These are phyloP conservation scores for Synchiropus splendidus DNA, from an alignment of 2,113 vertebrate genomes.

Conservation along the genomic window DNA sequence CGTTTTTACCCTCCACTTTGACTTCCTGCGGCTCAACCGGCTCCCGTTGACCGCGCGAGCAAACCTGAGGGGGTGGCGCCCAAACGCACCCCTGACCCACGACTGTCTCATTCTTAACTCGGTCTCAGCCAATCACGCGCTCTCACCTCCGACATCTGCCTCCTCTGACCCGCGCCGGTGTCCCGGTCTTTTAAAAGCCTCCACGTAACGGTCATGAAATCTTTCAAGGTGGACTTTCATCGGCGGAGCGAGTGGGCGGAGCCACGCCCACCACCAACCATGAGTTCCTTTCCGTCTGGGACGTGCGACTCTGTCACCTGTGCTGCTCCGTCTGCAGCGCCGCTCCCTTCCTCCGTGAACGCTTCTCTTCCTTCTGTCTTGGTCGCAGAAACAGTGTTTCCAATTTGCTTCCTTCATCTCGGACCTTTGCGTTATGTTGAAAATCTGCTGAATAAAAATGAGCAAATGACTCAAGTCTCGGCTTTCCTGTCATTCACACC, in stretches of 20 bases:
- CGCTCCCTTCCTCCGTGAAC: constrained; percentile 51
- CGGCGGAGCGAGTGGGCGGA: too few relatives aligned
- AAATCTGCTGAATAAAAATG: constrained; percentile 63
- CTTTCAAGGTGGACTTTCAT: background rate
- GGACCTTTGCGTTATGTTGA: constrained; percentile 67
- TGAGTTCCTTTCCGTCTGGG: constrained; percentile 60
- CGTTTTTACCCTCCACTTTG: constrained; percentile 31
- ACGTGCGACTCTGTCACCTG: constrained; percentile 27
- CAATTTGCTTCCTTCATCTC: constrained; percentile 60
- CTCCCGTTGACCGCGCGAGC: too few relatives aligned
- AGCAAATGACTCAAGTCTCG: constrained; percentile 26
- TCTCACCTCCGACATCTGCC: too few relatives aligned
- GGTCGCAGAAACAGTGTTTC: constrained; percentile 44
- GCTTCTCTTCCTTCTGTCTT: constrained; percentile 42
- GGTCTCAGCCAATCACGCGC: too few relatives aligned
- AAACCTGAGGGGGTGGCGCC: too few relatives aligned
- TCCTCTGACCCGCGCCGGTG: too few relatives aligned
- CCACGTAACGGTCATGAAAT: background rate
- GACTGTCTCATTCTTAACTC: too few relatives aligned
- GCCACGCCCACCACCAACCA: too few relatives aligned
- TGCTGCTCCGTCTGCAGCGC: constrained; percentile 1
- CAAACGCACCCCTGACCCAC: too few relatives aligned
- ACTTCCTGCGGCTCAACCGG: constrained; percentile 10
- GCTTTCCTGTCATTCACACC: background rate
- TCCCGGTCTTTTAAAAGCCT: too few relatives aligned